These are phyloP conservation scores for Sarcophilus harrisii DNA, from an alignment of 2,797 vertebrate species.

Conservation along the genomic window DNA sequence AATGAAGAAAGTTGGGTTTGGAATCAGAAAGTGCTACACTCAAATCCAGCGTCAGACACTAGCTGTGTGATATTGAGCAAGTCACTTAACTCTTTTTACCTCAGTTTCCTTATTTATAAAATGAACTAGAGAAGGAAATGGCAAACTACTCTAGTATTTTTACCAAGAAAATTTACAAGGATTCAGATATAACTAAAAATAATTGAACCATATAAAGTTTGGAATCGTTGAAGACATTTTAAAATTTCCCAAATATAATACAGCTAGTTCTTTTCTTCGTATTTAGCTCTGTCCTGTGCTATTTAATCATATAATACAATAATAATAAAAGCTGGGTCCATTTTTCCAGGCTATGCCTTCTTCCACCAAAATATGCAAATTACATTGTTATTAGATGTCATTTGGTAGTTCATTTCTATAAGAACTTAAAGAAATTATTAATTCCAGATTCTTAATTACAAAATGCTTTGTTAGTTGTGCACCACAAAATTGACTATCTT, in stretches of 20 bases:
- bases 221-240: not conserved
- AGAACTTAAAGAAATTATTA: slow-evolving; percentile 59
- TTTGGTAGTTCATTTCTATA: not conserved
- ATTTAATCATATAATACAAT: not conserved
- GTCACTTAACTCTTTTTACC: not conserved
- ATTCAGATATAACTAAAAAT: no score
- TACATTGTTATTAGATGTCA: not conserved
- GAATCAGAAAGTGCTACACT: not conserved
- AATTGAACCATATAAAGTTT: not conserved
- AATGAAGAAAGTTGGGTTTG: not conserved
- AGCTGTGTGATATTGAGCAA: not conserved
- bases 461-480: slow-evolving; percentile 64
- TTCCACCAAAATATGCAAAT: not conserved
- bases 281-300: not conserved
- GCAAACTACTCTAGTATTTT: not conserved
- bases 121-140: not conserved
- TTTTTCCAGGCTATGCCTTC: not conserved
- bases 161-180: not conserved
- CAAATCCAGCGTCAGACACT: not conserved
- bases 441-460: slow-evolving; percentile 63
- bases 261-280: not conserved
- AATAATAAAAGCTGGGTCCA: not conserved
- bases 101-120: slow-evolving; percentile 12
- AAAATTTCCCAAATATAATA: not conserved
- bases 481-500: not conserved